phyloP scores from a whole-genome alignment of 2,888 invertebrate genomes.

The Drosophila paracracens region DNA sequence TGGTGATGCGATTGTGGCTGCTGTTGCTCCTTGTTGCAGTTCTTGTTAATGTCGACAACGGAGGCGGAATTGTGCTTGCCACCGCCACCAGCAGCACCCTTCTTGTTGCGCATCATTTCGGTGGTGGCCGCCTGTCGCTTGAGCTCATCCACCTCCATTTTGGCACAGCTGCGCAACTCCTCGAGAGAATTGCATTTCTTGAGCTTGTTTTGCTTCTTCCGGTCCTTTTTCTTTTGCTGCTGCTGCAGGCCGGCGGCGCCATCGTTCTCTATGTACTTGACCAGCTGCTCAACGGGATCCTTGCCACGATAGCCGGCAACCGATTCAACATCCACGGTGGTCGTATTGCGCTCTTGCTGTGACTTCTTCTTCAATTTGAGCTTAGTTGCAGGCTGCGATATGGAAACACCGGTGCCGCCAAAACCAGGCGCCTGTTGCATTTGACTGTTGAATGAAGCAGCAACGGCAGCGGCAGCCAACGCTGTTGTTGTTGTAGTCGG shows the following conservation, averaged over 20 bases:
- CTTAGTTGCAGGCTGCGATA: slow-evolving; percentile 60
- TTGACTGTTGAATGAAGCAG: slow-evolving; percentile 65
- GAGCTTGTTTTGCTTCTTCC: slow-evolving; percentile 85
- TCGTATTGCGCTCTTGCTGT: slow-evolving; percentile 86
- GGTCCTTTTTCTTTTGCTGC: slow-evolving; percentile 86
- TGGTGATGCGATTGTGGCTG: slow-evolving; percentile 30
- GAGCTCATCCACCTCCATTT: slow-evolving; percentile 89
- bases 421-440: slow-evolving; percentile 51
- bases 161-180: slow-evolving; percentile 90
- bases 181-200: slow-evolving; percentile 92
- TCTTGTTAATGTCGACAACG: slow-evolving; percentile 79
- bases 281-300: slow-evolving; percentile 91
- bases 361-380: slow-evolving; percentile 86
- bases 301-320: slow-evolving; percentile 92
- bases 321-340: slow-evolving; percentile 86
- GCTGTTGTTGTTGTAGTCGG: slow-evolving; percentile 60
- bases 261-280: slow-evolving; percentile 91
- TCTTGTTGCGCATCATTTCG: slow-evolving; percentile 81
- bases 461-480: slow-evolving; percentile 65
- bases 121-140: slow-evolving; percentile 81
- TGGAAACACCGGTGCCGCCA: not conserved
- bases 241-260: slow-evolving; percentile 41
- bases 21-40: slow-evolving; percentile 60
- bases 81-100: slow-evolving; percentile 17
- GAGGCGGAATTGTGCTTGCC: slow-evolving; percentile 78